Evolutionary conservation across 2,797 vertebrate species (phyloP).

Genomic region (Lemur catta): DNA sequence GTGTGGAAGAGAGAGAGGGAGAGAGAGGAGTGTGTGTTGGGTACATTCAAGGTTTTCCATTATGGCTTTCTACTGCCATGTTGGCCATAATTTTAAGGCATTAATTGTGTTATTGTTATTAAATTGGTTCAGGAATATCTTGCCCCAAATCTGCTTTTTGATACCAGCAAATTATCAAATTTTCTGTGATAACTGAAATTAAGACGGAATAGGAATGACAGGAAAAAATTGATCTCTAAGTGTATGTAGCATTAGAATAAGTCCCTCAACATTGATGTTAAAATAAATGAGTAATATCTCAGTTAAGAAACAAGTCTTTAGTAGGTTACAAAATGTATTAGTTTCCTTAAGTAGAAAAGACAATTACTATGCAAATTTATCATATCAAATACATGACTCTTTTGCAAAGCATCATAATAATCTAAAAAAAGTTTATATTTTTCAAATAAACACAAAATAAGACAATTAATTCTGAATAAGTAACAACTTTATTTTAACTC

Average conservation of each 20-base stretch:
- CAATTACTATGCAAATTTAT: not conserved
- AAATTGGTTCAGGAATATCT: not conserved
- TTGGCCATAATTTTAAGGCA: not conserved
- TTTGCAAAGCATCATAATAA: slow-evolving; percentile 5
- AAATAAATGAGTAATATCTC: not conserved
- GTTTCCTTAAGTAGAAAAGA: not conserved
- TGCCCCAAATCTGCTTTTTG: not conserved
- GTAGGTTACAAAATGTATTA: not conserved
- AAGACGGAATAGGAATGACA: not conserved
- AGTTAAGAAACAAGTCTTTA: not conserved
- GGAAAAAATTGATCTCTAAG: not conserved
- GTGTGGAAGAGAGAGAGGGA: too few relatives aligned
- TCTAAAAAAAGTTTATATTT: not conserved
- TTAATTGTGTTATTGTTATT: not conserved
- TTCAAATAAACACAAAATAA: slow-evolving; percentile 75
- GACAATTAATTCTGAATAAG: slow-evolving; percentile 81
- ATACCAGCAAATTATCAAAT: not conserved
- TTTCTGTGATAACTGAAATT: not conserved
- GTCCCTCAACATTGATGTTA: not conserved
- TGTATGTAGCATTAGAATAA: not conserved
- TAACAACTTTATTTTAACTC: slow-evolving; percentile 90
- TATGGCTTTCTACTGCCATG: not conserved
- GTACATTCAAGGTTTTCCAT: not conserved
- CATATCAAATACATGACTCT: not conserved
- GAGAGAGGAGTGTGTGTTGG: not conserved